These are phyloP conservation scores for Luidia sarsii DNA, from an alignment of 53 echinoderm and acorn worm genomes.

Conservation along the genomic window DNA sequence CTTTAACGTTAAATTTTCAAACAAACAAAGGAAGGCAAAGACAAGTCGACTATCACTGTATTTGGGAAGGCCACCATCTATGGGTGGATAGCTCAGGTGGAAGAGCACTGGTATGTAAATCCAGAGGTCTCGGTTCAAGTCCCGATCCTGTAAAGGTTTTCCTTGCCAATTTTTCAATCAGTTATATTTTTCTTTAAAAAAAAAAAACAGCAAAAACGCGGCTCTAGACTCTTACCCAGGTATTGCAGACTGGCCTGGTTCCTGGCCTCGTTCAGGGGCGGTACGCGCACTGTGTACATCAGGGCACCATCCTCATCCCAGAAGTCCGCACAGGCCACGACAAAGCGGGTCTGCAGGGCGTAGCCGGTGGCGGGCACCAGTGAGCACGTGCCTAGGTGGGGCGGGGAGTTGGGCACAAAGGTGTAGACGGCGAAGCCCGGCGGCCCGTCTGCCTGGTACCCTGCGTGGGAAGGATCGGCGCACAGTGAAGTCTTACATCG, in stretches of 20 bases:
- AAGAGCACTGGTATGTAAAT: no score
- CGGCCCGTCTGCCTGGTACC: constrained; percentile 13
- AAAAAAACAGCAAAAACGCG: no score
- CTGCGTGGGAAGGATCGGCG: constrained; percentile 5
- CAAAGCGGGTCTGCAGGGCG: constrained; percentile 63
- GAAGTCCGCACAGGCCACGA: constrained; percentile 57
- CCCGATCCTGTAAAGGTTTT: no score
- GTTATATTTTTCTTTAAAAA: no score
- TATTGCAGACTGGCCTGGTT: constrained; percentile 14
- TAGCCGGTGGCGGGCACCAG: constrained; percentile 55
- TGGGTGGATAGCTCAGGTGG: no score
- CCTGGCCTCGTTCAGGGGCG: not conserved
- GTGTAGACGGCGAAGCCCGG: constrained; percentile 58
- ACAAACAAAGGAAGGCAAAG: no score
- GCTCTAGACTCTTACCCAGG: not conserved
- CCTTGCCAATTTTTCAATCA: no score
- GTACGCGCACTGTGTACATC: constrained; percentile 56
- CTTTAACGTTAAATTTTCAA: no score
- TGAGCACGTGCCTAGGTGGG: constrained; percentile 54
- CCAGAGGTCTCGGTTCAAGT: no score
- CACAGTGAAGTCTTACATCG: not conserved
- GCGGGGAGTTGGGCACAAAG: constrained; percentile 58
- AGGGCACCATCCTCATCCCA: constrained; percentile 59
- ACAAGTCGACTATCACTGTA: no score
- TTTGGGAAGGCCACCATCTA: no score